Evolutionary conservation across 2,888 invertebrate species (phyloP).

Genomic region (Antheraea yamamai): DNA sequence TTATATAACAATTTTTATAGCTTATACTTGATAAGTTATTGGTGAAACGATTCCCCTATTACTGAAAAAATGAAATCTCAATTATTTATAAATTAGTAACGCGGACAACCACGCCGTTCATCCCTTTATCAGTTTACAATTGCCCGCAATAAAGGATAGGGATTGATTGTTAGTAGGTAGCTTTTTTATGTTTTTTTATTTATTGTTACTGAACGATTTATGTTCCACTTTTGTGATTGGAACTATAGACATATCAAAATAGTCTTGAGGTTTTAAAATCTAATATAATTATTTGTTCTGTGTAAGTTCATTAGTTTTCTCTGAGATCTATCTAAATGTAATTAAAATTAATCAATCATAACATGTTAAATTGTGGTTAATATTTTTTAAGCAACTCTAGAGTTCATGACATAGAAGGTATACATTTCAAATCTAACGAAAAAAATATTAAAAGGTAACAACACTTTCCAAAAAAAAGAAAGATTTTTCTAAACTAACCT

Average conservation of each 20-base stretch:
- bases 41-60: constrained; percentile 38
- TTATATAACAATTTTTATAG: neutral
- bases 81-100: constrained; percentile 81
- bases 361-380: too few relatives aligned
- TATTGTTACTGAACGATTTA: constrained; percentile 67
- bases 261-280: constrained; percentile 58
- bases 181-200: constrained; percentile 54
- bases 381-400: too few relatives aligned
- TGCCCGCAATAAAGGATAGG: constrained; percentile 76
- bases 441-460: neutral
- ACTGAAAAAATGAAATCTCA: constrained; percentile 75
- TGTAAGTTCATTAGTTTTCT: neutral
- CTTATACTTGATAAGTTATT: neutral
- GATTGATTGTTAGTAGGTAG: constrained; percentile 62
- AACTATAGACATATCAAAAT: constrained; percentile 50
- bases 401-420: too few relatives aligned
- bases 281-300: constrained; percentile 28
- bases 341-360: neutral
- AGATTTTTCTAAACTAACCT: constrained; percentile 20
- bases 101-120: constrained; percentile 76
- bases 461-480: neutral
- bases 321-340: neutral
- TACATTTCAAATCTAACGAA: neutral
- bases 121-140: constrained; percentile 79
- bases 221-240: constrained; percentile 51